Percentiles rank a stretch among this genome's conserved stretches.
Conservation (phyloP, 2,113 vertebrate genomes). For the Hystrix brachyura region DNA sequence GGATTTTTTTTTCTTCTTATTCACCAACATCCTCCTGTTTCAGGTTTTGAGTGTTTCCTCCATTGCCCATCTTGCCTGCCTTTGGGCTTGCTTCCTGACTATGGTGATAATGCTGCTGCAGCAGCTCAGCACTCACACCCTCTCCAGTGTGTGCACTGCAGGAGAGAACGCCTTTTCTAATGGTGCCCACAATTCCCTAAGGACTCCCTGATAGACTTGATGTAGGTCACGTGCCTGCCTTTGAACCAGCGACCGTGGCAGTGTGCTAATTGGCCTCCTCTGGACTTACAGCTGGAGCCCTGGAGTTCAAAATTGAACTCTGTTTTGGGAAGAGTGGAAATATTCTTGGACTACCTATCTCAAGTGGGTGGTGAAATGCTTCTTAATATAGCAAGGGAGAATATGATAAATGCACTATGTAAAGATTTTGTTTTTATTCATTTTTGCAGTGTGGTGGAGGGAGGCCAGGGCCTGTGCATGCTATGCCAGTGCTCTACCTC, state of each 20-base stretch:
- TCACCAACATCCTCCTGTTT: neutral
- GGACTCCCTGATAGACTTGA: neutral
- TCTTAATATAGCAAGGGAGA: neutral
- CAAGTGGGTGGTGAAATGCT: neutral
- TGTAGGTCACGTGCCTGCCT: neutral
- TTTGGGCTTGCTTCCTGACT: neutral
- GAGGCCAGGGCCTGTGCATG: neutral
- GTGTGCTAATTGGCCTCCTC: neutral
- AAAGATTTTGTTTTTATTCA: constrained; percentile 23
- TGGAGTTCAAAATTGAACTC: neutral
- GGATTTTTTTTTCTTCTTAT: neutral
- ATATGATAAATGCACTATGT: neutral
- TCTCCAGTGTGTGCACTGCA: neutral
- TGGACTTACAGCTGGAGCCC: neutral
- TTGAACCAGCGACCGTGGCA: neutral
- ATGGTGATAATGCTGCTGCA: fast-evolving
- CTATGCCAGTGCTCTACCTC: neutral
- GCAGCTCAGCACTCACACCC: neutral
- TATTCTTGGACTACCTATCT: neutral
- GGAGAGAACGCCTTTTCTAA: neutral
- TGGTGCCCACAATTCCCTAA: neutral
- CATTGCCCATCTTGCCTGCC: neutral
- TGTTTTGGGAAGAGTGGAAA: neutral
- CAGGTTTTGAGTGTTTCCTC: neutral
- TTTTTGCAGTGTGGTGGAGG: neutral